Percentiles rank a stretch among this genome's conserved stretches.
Evolutionary conservation across 2,113 vertebrate species (phyloP).

Genomic region (Stigmatopora nigra): DNA sequence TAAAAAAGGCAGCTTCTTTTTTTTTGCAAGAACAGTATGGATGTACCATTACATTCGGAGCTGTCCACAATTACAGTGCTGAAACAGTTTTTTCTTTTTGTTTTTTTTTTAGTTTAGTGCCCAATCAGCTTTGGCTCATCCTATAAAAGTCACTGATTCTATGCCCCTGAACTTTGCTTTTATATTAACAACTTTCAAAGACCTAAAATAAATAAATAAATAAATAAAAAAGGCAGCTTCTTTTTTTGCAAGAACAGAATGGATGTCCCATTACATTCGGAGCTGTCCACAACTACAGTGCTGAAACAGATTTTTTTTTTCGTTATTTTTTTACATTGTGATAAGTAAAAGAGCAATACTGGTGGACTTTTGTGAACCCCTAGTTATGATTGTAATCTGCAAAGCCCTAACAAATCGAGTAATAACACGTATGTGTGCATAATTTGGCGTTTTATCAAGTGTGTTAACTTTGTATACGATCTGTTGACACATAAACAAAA

Average conservation of each 20-base stretch:
- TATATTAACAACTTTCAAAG: slow-evolving; percentile 1
- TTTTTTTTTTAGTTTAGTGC: slow-evolving; percentile 6
- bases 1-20: not conserved
- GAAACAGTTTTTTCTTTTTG: not conserved
- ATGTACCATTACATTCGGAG: too few species aligned
- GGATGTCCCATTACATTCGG: too few species aligned
- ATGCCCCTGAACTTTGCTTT: not conserved
- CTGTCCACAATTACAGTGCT: too few species aligned
- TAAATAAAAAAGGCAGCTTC: not conserved
- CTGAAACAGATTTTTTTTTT: not conserved
- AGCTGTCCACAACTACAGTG: too few species aligned
- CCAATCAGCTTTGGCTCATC: slow-evolving; percentile 17
- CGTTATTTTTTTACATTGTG: not conserved
- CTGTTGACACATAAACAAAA: not conserved
- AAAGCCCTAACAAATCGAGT: slow-evolving; percentile 11
- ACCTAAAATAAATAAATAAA: slow-evolving; percentile 20
- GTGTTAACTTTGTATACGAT: not conserved
- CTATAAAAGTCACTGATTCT: slow-evolving; percentile 3
- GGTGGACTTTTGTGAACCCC: too few species aligned
- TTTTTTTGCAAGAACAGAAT: not conserved
- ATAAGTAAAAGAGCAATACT: not conserved
- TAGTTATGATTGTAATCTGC: not conserved
- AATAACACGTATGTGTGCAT: slow-evolving; percentile 15
- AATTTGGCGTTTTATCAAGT: not conserved
- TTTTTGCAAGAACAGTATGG: too few species aligned